Evolutionary conservation across 2,888 invertebrate species (phyloP).

Genomic region (Chrysolina americana): DNA sequence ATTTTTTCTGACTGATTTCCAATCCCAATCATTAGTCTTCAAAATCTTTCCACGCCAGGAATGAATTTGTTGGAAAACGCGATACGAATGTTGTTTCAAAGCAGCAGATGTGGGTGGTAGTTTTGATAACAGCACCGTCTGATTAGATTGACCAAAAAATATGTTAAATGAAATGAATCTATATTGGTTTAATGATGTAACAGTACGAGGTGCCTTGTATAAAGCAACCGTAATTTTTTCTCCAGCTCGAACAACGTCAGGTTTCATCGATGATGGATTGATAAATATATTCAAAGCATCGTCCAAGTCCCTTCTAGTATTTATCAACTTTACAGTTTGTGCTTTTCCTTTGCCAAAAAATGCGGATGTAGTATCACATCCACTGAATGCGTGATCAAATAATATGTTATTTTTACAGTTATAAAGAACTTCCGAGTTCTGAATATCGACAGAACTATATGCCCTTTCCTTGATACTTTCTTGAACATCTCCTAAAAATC

Average conservation of each 20-base stretch:
- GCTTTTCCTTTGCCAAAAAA: conserved; percentile 27
- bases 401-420: conserved; percentile 22
- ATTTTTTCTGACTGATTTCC: neutral
- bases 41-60: neutral
- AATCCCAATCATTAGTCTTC: neutral
- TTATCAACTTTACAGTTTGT: conserved; percentile 18
- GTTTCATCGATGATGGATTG: conserved; percentile 15
- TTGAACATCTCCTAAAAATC: conserved; percentile 19
- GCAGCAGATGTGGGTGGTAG: conserved; percentile 2
- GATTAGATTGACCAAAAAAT: conserved; percentile 8
- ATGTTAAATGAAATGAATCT: conserved; percentile 1
- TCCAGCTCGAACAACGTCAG: conserved; percentile 3
- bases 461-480: conserved; percentile 16
- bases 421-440: conserved; percentile 13
- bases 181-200: conserved; percentile 9
- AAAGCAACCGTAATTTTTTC: conserved; percentile 8
- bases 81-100: neutral
- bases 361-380: conserved; percentile 19
- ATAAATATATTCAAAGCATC: conserved; percentile 17
- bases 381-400: conserved; percentile 26
- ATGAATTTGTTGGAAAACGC: neutral
- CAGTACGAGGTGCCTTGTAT: conserved; percentile 10
- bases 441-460: conserved; percentile 10
- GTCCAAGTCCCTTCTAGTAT: conserved; percentile 26
- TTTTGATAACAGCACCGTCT: conserved; percentile 21